Conservation (phyloP, 2,888 invertebrate genomes). For the Crematogaster levior region DNA sequence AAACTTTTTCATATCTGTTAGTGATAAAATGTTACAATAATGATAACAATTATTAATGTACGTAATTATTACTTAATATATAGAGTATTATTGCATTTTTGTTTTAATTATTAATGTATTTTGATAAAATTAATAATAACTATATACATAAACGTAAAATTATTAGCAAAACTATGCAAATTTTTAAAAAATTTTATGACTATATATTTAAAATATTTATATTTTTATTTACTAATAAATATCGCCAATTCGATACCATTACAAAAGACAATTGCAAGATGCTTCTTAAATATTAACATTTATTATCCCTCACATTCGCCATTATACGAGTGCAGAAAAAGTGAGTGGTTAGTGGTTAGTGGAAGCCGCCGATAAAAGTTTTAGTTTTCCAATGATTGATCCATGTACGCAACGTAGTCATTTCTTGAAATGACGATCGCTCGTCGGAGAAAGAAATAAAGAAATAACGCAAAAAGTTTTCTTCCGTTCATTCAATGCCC, state of each 20-base stretch:
- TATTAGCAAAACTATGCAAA: too few species aligned
- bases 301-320: conserved; percentile 16
- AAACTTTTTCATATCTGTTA: too few species aligned
- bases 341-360: background rate
- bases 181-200: background rate
- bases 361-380: conserved; percentile 43
- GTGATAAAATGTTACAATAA: too few species aligned
- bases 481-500: conserved; percentile 54
- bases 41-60: too few species aligned
- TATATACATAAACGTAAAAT: background rate
- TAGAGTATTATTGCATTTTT: background rate
- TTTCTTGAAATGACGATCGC: conserved; percentile 53
- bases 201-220: background rate
- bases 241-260: background rate
- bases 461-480: conserved; percentile 56
- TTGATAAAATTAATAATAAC: background rate
- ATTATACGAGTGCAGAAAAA: background rate
- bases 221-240: background rate
- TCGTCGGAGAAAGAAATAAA: conserved; percentile 31
- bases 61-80: background rate
- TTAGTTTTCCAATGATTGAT: conserved; percentile 51
- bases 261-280: background rate
- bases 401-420: conserved; percentile 38
- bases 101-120: background rate
- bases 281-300: conserved; percentile 33